A percentile compares a stretch with the other conserved stretches of the same genome.
Conservation (phyloP, 2,888 invertebrate genomes). For the Pseudococcus jackbeardsleyi region DNA sequence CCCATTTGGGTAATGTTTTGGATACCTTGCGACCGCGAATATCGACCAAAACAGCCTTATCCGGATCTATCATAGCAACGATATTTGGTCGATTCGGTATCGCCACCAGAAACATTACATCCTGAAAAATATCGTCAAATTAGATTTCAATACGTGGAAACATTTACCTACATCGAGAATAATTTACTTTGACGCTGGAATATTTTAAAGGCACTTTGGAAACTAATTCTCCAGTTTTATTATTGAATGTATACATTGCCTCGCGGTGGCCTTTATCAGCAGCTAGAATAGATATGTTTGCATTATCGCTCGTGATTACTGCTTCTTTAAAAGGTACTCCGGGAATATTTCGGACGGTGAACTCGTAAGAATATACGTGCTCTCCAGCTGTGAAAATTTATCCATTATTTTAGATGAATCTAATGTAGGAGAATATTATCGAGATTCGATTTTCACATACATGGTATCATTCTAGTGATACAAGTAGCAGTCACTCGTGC, state of each 20-base stretch:
- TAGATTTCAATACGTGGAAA: not conserved
- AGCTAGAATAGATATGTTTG: constrained; percentile 82
- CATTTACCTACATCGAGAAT: too few species aligned
- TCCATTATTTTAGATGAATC: not conserved
- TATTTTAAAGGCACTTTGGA: constrained; percentile 73
- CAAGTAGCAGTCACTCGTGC: constrained; percentile 78
- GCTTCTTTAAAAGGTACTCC: constrained; percentile 81
- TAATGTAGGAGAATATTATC: not conserved
- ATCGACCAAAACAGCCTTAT: constrained; percentile 91
- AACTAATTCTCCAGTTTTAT: constrained; percentile 79
- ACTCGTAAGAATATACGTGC: constrained; percentile 85
- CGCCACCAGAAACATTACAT: constrained; percentile 82
- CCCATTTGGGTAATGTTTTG: constrained; percentile 92
- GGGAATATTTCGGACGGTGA: constrained; percentile 80
- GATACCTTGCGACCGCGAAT: constrained; percentile 89
- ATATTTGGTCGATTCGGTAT: constrained; percentile 88
- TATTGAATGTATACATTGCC: constrained; percentile 86
- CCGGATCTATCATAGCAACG: constrained; percentile 89
- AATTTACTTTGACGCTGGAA: constrained; percentile 73
- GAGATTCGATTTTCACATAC: constrained; percentile 70
- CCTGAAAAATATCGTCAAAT: constrained; percentile 71
- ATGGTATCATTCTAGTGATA: constrained; percentile 80
- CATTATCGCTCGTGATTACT: constrained; percentile 86
- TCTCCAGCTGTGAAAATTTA: constrained; percentile 75
- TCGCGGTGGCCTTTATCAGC: constrained; percentile 87